Base-by-base conservation (phyloP, 2,888 invertebrate species). In the Seira sanloemensis region DNA sequence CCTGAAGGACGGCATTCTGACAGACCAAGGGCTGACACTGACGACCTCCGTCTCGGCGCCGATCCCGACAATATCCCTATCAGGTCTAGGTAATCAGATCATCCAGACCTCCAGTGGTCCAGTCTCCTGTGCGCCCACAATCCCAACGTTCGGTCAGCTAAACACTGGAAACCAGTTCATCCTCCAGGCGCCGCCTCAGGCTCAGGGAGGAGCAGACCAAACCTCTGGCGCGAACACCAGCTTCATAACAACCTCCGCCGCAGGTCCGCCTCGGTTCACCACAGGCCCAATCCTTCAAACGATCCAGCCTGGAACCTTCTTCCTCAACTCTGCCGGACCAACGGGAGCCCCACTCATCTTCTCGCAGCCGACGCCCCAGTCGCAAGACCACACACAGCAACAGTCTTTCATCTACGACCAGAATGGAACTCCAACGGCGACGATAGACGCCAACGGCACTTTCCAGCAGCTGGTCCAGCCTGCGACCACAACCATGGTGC, bases 371-470 rank as follows among this genome's bases (percentile, higher is more conserved):
- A 69, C 85, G 25, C 79, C 71, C 19, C 83, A 81, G 54, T 37
- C 86, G 62, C 86, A 86, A 66, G 80, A 78, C 62, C 81, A 25
- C 23, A 65, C 62, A 21, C 86, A 86, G 37, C 87, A 84, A 69
- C 88, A 88, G 78, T 88, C 87, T 73, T 89, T 89, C 84, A 89
- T 89, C 83, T 88, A 87, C 54, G 86, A 89, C 67, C 86, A 85
- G 25, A 71, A 78, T 71, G 37, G 79, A 58, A 74, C 86, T 84
- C 79, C 86, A 79, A 84, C 82, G 54, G 68, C 83, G 72, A 80
- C 86, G 23, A 75, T 81, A 74, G 76, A 83, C 72, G 50, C 82
- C 25, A 71, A 75, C 69, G 66, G 84, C 23, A 78, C 82, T 25
- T 78, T 85, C 66, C 88, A 86, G 71, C 74, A 85, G 76, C 80